These are phyloP conservation scores for Meghimatium bilineatum DNA, from an alignment of 2,888 invertebrate genomes.

Conservation along the genomic window DNA sequence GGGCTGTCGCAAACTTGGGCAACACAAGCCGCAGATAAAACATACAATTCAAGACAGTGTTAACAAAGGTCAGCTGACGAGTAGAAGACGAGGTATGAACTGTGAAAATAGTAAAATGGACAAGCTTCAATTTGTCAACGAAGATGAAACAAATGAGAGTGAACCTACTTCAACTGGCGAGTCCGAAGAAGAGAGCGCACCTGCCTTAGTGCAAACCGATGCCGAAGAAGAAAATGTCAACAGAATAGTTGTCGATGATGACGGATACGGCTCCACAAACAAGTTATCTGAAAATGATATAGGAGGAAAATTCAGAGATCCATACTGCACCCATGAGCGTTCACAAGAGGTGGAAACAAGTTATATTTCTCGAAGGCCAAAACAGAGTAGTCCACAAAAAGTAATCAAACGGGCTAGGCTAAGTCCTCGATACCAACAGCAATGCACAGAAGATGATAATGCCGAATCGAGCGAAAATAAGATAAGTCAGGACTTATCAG, in stretches of 20 bases:
- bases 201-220: not conserved
- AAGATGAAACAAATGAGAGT: not conserved
- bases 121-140: not conserved
- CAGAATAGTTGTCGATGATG: slow-evolving; percentile 16
- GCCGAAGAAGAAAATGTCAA: not conserved
- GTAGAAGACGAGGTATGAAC: not conserved
- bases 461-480: not conserved
- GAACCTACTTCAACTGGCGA: not conserved
- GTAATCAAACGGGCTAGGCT: not conserved
- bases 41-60: not conserved
- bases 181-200: not conserved
- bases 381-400: too few species aligned
- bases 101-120: slow-evolving; percentile 9
- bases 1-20: too few species aligned
- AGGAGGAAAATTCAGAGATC: slow-evolving; percentile 16
- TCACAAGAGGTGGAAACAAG: not conserved
- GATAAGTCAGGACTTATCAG: too few species aligned
- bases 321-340: not conserved
- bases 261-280: slow-evolving; percentile 29
- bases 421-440: not conserved
- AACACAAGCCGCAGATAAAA: not conserved
- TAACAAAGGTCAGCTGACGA: not conserved
- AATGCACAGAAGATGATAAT: not conserved
- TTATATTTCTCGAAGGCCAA: not conserved
- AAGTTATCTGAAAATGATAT: slow-evolving; percentile 39